Base-by-base conservation (phyloP, 2,888 invertebrate genomes). In the Macrophya alboannulata region DNA sequence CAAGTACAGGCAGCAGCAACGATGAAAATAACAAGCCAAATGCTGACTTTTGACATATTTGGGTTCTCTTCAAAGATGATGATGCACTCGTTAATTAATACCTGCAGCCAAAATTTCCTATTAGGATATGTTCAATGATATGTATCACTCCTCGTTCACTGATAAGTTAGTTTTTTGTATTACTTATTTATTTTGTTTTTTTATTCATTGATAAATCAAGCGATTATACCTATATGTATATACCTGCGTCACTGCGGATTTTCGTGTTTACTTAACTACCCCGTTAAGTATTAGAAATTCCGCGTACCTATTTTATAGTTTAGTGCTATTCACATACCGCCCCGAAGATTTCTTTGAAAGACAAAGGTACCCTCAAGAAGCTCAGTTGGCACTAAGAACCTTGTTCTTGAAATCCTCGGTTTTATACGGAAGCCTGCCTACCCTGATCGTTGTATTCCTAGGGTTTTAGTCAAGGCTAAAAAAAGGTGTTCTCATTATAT, bases 341-440 rank as follows among this genome's bases (percentile, higher is more conserved):
- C 68, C 37, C 68, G 68, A 17, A 6, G 55, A 17, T 43, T 83
- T 25, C 21, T 48, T 17, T 25, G 5, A 25, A 45, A 31, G 17
- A 17, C 15, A 48, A 48, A 21, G 40, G 62, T 21, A 59, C 17
- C 40, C 62, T n/a, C 43, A 59, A 62, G 79, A 21, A n/a, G 79
- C 86, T 87, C 87, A 62, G 72, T 83, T 86, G 81, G 79, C 82
- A 91, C 89, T 91, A 89, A 89, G 88, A 88, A 92, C 91, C 91
- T 91, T 92, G 91, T 89, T 92, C 92, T 90, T 92, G 91, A 92
- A 90, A 90, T 65, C 86, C 65, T 87, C 84, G 88, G 90, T 90
- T 92, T 92, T 92, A 92, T 92, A 92, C 89, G 89, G 91, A 92
- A 91, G 91, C 92, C 91, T 88, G 86, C 88, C 87, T 87, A 88